A percentile compares a stretch with the other conserved stretches of the same genome.
phyloP scores from a whole-genome alignment of 2,113 vertebrate genomes.

The Orthonyx spaldingii region DNA sequence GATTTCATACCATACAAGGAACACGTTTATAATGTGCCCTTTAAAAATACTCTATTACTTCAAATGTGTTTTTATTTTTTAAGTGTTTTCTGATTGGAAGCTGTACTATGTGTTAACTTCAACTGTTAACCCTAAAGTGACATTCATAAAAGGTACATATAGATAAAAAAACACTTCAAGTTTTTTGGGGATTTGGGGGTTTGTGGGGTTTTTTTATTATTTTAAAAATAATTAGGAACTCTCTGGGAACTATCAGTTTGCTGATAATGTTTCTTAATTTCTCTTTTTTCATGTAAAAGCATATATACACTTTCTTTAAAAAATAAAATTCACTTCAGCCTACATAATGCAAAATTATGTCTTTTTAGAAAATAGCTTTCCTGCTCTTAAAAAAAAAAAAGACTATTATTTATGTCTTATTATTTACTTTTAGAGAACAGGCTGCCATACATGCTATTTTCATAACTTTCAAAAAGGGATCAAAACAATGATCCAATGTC shows the following conservation, averaged over 20 bases:
- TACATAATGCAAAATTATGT: not conserved
- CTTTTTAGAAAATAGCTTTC: not conserved
- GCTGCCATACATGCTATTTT: not conserved
- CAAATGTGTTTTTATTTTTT: not conserved
- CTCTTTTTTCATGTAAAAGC: accelerated
- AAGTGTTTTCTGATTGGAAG: not conserved
- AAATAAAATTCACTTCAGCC: not conserved
- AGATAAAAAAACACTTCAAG: not conserved
- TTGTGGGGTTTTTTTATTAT: too few relatives aligned
- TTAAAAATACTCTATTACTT: not conserved
- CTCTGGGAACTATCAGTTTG: not conserved
- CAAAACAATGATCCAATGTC: accelerated
- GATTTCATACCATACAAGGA: not conserved
- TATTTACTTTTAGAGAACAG: not conserved
- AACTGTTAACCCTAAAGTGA: not conserved
- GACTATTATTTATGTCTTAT: not conserved
- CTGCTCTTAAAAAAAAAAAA: not conserved
- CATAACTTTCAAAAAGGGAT: not conserved
- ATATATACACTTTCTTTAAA: not conserved
- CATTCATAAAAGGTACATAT: not conserved
- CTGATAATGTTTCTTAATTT: not conserved
- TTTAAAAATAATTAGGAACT: not conserved
- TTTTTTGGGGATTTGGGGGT: not conserved
- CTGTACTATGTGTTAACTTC: not conserved
- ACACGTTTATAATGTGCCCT: not conserved